Percentiles rank a stretch among this genome's conserved stretches.
Conservation (phyloP, 1,140 invertebrate species). For the Arion vulgaris region DNA sequence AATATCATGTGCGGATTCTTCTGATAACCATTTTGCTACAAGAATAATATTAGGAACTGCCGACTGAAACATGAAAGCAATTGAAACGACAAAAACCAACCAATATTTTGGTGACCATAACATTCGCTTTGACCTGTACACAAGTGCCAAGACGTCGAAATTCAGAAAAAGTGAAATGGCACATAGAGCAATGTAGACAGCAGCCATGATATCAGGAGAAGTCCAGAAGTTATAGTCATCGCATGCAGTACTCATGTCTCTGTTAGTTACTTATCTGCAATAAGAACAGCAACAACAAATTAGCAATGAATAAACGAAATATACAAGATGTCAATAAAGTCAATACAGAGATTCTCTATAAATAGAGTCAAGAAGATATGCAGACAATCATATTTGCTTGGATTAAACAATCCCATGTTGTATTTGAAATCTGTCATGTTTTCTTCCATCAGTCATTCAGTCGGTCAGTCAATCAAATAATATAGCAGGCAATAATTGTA, state of each 20-base stretch:
- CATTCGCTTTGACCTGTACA: neutral
- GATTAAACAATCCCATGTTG: too few species aligned
- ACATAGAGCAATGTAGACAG: neutral
- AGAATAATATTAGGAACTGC: neutral
- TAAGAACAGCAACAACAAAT: too few species aligned
- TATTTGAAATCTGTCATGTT: too few species aligned
- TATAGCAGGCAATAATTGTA: too few species aligned
- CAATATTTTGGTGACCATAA: neutral
- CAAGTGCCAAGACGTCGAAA: neutral
- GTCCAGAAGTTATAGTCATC: neutral
- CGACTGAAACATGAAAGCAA: neutral
- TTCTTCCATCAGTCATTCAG: too few species aligned
- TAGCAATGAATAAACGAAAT: too few species aligned
- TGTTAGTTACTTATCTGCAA: too few species aligned
- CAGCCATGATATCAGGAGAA: neutral
- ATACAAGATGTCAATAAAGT: too few species aligned
- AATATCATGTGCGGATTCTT: neutral
- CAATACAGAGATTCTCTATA: too few species aligned
- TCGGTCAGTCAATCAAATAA: too few species aligned
- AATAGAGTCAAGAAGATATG: too few species aligned
- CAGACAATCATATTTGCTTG: too few species aligned
- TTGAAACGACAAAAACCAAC: neutral
- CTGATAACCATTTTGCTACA: neutral
- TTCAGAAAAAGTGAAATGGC: neutral
- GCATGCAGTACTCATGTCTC: neutral